Evolutionary conservation across 2,888 invertebrate genomes (phyloP).

Genomic region (Sepioteuthis lessoniana): DNA sequence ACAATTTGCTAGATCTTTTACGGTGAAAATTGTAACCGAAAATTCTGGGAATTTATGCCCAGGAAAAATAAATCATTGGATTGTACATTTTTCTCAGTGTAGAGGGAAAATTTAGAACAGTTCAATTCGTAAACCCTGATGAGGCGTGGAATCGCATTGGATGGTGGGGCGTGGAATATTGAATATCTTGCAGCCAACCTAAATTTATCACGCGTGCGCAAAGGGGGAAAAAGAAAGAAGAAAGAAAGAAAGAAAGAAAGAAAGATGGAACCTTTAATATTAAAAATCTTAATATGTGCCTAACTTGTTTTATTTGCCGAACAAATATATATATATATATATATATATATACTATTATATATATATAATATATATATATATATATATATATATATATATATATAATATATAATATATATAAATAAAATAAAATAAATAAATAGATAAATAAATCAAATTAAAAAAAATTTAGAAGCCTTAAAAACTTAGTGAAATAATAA

Average conservation of each 20-base stretch:
- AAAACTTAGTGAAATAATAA: too few relatives aligned
- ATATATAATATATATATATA: too few relatives aligned
- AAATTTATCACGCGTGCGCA: not conserved
- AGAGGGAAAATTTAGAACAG: not conserved
- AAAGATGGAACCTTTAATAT: not conserved
- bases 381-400: too few relatives aligned
- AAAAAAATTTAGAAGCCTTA: too few relatives aligned
- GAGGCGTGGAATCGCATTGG: not conserved
- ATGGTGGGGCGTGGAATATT: slow-evolving; percentile 18
- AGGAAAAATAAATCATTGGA: not conserved
- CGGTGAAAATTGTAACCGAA: not conserved
- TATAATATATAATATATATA: too few relatives aligned
- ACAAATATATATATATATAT: too few relatives aligned
- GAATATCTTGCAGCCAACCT: not conserved
- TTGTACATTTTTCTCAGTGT: not conserved
- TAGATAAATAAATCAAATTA: too few relatives aligned
- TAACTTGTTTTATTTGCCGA: not conserved
- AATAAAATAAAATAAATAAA: too few relatives aligned
- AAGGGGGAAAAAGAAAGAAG: not conserved
- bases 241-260: too few relatives aligned
- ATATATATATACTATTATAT: too few relatives aligned
- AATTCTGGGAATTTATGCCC: not conserved
- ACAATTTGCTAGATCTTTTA: not conserved
- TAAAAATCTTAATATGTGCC: not conserved
- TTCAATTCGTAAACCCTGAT: not conserved